Percentiles rank a stretch among this genome's conserved stretches.
These are phyloP conservation scores for Brachyhypopomus gauderio DNA, from an alignment of 2,113 vertebrate species.

Conservation along the genomic window DNA sequence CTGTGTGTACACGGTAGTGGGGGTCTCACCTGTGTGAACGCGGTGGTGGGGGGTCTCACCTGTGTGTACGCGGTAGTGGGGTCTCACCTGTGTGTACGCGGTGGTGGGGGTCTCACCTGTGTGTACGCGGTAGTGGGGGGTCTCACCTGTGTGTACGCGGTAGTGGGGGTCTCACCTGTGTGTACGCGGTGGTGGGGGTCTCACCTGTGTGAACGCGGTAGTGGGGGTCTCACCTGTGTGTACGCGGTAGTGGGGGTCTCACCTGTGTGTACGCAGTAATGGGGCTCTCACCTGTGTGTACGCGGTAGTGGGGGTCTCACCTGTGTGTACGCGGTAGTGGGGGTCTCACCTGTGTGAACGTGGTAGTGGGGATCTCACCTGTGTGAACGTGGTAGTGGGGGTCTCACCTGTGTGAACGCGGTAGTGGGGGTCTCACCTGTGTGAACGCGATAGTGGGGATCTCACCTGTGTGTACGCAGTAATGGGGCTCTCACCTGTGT, in stretches of 20 bases:
- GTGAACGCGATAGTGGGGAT: neutral
- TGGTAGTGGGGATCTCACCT: too few relatives aligned
- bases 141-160: too few relatives aligned
- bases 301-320: slow-evolving; percentile 97
- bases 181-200: too few relatives aligned
- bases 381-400: neutral
- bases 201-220: neutral
- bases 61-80: slow-evolving; percentile 58
- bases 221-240: slow-evolving; percentile 84
- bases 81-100: slow-evolving; percentile 78
- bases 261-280: slow-evolving; percentile 81
- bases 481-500: slow-evolving; percentile 91
- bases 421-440: slow-evolving; percentile 78
- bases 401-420: slow-evolving; percentile 91
- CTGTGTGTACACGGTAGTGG: neutral
- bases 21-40: slow-evolving; percentile 90
- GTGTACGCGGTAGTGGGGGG: too few relatives aligned
- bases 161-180: too few relatives aligned
- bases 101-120: slow-evolving; percentile 93
- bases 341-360: too few relatives aligned
- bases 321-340: slow-evolving; percentile 49
- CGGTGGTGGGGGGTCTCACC: slow-evolving; percentile 95
- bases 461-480: slow-evolving; percentile 94
- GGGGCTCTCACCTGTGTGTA: slow-evolving; percentile 85
- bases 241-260: slow-evolving; percentile 86